Percentiles rank a stretch among this genome's conserved stretches.
Conservation (phyloP, 2,113 vertebrate genomes). For the Oostethus manadensis region DNA sequence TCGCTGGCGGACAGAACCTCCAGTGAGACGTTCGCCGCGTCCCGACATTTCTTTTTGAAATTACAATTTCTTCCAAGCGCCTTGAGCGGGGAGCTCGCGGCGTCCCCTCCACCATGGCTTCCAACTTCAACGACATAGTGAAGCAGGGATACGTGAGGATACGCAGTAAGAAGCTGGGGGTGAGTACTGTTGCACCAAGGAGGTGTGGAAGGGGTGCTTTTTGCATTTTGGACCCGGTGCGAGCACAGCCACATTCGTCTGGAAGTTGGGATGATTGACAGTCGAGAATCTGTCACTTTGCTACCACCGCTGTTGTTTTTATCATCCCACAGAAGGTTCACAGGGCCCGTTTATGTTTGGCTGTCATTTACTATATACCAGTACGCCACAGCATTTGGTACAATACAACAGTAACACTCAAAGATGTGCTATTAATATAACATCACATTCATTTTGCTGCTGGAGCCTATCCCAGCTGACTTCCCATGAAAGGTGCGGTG, state of each 20-base stretch:
- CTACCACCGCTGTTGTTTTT: background rate
- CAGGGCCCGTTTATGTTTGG: background rate
- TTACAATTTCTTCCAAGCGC: background rate
- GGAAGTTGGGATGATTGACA: conserved; percentile 36
- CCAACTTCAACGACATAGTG: conserved; percentile 99
- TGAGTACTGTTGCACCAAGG: conserved; percentile 75
- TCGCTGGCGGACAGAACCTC: conserved; percentile 30
- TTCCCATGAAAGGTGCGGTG: too few species aligned
- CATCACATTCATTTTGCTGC: too few species aligned
- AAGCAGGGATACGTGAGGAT: conserved; percentile 98
- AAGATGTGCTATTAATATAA: too few species aligned
- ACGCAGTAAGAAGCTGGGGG: conserved; percentile 97
- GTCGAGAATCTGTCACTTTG: conserved; percentile 1
- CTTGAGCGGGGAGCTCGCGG: conserved; percentile 17
- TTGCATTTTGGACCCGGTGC: too few species aligned
- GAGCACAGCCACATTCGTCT: conserved; percentile 41
- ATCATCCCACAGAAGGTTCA: background rate
- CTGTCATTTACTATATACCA: background rate
- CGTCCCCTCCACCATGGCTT: conserved; percentile 80
- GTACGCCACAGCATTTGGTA: background rate
- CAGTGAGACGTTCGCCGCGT: background rate
- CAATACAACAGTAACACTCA: background rate
- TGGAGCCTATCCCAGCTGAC: too few species aligned
- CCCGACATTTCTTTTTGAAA: background rate
- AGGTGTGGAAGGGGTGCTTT: conserved; percentile 16